These are phyloP conservation scores for Anoplolepis gracilipes DNA, from an alignment of 1,140 invertebrate species.

Conservation along the genomic window DNA sequence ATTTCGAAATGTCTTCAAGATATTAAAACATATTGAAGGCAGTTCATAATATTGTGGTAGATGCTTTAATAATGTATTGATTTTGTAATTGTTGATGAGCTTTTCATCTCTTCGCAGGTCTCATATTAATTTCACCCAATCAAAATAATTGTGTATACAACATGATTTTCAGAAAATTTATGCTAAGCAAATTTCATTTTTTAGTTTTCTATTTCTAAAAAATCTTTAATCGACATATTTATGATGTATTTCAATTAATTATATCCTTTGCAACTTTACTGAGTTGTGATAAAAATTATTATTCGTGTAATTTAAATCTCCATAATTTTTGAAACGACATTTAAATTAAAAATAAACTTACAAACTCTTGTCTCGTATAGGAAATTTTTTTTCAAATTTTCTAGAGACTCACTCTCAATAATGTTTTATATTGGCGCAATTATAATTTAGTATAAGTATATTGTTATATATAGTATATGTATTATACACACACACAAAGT, in stretches of 20 bases:
- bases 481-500: background rate
- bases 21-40: slow-evolving; percentile 15
- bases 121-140: background rate
- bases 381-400: background rate
- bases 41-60: background rate
- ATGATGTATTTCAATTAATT: background rate
- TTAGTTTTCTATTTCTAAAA: background rate
- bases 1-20: background rate
- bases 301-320: background rate
- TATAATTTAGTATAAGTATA: background rate
- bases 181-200: background rate
- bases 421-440: background rate
- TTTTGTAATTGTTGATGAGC: background rate
- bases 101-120: background rate
- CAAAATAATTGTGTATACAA: background rate
- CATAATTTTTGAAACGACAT: background rate
- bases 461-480: background rate
- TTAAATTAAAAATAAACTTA: background rate
- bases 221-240: background rate
- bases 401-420: background rate
- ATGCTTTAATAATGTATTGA: too few relatives aligned
- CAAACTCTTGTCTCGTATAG: background rate
- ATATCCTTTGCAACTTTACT: background rate
- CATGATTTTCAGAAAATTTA: background rate
- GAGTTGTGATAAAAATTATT: background rate